Evolutionary conservation across 2,113 vertebrate species (phyloP).

Genomic region (Dipodomys ordii): DNA sequence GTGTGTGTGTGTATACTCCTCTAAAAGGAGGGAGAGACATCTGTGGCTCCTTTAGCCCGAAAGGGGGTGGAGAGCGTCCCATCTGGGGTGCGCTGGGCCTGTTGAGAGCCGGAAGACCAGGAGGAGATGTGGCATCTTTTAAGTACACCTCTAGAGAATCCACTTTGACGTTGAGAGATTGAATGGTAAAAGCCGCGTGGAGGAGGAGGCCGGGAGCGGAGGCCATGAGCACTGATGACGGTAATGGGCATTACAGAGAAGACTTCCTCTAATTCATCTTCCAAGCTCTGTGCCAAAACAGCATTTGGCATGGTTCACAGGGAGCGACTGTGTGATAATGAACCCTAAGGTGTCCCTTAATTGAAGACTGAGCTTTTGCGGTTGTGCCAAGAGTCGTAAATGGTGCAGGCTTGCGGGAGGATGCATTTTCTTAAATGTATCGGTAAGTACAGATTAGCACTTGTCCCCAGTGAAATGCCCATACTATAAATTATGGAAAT

Average conservation of each 20-base stretch:
- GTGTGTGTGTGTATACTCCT: background rate
- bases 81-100: constrained; percentile 81
- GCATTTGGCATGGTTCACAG: constrained; percentile 94
- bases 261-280: constrained; percentile 93
- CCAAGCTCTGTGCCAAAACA: constrained; percentile 92
- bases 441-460: constrained; percentile 94
- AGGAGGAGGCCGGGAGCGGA: constrained; percentile 79
- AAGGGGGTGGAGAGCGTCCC: constrained; percentile 78
- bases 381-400: constrained; percentile 92
- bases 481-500: constrained; percentile 92
- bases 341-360: constrained; percentile 95
- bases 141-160: constrained; percentile 91
- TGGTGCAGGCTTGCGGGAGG: constrained; percentile 90
- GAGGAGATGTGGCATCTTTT: constrained; percentile 86
- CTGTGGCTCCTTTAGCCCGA: constrained; percentile 54
- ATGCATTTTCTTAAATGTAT: constrained; percentile 94
- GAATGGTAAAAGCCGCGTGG: constrained; percentile 88
- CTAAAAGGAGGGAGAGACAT: constrained; percentile 44
- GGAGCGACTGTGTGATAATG: constrained; percentile 94
- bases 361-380: constrained; percentile 93
- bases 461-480: constrained; percentile 90
- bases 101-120: constrained; percentile 87
- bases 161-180: constrained; percentile 86
- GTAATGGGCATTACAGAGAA: constrained; percentile 90
- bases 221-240: constrained; percentile 86